Conservation (phyloP, 2,888 invertebrate genomes). For the Leptinotarsa rubiginosa region DNA sequence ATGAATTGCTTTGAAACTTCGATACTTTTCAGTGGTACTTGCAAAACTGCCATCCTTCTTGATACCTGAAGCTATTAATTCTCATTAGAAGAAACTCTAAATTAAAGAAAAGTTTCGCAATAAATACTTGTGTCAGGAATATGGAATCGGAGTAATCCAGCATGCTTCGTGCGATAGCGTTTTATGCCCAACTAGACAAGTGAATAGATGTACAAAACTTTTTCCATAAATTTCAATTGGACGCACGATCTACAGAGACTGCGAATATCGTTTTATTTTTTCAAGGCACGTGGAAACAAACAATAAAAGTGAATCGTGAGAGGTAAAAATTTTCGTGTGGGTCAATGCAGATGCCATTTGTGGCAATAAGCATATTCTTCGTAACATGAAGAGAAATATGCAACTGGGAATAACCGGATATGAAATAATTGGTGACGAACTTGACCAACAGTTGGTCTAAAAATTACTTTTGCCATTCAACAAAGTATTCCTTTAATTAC, state of each 20-base stretch:
- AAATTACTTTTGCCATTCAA: no score
- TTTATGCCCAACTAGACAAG: conserved; percentile 31
- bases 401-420: background rate
- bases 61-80: conserved; percentile 8
- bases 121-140: conserved; percentile 29
- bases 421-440: background rate
- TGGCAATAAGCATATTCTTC: conserved; percentile 1
- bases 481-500: no score
- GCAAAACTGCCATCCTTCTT: background rate
- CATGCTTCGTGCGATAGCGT: conserved; percentile 25
- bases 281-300: background rate
- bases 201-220: conserved; percentile 32
- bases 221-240: conserved; percentile 40
- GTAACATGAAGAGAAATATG: conserved; percentile 8
- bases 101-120: conserved; percentile 28
- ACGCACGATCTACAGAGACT: conserved; percentile 22
- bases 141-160: conserved; percentile 33
- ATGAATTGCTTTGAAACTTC: no score
- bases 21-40: background rate
- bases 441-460: background rate
- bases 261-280: background rate
- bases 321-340: background rate
- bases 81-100: conserved; percentile 4
- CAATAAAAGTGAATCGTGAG: conserved; percentile 10
- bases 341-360: conserved; percentile 6